These are phyloP conservation scores for Dryobates pubescens DNA, from an alignment of 2,797 vertebrate genomes.

Conservation along the genomic window DNA sequence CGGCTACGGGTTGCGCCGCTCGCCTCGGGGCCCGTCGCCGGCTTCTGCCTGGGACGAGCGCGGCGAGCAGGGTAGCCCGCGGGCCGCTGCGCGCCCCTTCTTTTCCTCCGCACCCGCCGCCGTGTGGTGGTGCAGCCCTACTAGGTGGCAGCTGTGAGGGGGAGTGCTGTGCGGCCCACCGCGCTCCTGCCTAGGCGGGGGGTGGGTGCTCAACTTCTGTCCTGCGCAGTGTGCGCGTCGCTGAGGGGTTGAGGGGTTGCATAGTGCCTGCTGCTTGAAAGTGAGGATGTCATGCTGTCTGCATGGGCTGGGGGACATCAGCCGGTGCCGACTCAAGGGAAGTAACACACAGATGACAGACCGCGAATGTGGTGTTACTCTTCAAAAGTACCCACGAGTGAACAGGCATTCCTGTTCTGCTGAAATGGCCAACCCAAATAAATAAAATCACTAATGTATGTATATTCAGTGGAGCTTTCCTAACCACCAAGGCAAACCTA, in stretches of 20 bases:
- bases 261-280: accelerated
- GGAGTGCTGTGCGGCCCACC: too few relatives aligned
- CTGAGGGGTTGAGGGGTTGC: accelerated
- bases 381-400: background rate
- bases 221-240: background rate
- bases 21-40: background rate
- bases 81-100: background rate
- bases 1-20: background rate
- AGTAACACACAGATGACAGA: accelerated
- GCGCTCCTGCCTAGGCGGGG: too few relatives aligned
- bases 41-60: background rate
- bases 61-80: background rate
- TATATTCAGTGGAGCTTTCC: accelerated
- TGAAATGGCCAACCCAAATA: background rate
- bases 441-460: background rate
- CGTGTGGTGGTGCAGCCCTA: background rate
- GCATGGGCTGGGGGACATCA: background rate
- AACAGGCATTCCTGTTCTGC: background rate
- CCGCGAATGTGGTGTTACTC: accelerated
- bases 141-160: background rate
- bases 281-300: background rate
- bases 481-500: background rate
- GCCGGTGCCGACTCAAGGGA: background rate
- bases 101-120: too few relatives aligned
- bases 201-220: too few relatives aligned